Percentiles rank a stretch among this genome's conserved stretches.
Conservation (phyloP, 2,113 vertebrate genomes). For the Otolemur garnettii region DNA sequence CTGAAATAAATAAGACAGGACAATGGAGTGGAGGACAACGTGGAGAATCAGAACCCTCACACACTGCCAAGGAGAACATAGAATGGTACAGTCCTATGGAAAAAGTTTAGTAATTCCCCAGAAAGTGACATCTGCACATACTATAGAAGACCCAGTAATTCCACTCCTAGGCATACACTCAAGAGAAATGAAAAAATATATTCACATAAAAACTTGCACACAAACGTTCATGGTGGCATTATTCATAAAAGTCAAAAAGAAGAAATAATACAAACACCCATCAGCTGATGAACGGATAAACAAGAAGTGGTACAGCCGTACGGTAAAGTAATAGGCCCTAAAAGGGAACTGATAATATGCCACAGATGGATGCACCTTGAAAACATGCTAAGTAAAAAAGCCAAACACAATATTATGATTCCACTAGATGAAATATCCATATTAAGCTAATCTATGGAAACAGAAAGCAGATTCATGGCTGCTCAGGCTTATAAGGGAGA, state of each 20-base stretch:
- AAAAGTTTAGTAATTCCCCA: too few species aligned
- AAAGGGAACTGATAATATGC: neutral
- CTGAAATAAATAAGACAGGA: neutral
- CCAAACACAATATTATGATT: neutral
- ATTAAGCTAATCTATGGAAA: neutral
- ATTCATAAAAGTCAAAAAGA: too few species aligned
- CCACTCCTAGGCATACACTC: too few species aligned
- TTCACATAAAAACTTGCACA: too few species aligned
- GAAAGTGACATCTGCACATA: too few species aligned
- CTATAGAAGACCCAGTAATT: too few species aligned
- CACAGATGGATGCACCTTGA: neutral
- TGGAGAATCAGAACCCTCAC: neutral
- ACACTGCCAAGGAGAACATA: neutral
- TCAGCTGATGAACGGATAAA: neutral
- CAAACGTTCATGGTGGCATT: too few species aligned
- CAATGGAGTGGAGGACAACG: neutral
- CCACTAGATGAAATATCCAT: neutral
- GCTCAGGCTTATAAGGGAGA: neutral
- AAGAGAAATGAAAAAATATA: too few species aligned
- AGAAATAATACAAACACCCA: neutral
- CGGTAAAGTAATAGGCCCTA: neutral
- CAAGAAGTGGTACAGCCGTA: neutral
- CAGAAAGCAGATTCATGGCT: neutral
- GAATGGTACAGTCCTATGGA: neutral
- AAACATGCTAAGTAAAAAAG: conserved; percentile 8